Conservation (phyloP, 2,113 vertebrate genomes). For the Corvus moneduloides region DNA sequence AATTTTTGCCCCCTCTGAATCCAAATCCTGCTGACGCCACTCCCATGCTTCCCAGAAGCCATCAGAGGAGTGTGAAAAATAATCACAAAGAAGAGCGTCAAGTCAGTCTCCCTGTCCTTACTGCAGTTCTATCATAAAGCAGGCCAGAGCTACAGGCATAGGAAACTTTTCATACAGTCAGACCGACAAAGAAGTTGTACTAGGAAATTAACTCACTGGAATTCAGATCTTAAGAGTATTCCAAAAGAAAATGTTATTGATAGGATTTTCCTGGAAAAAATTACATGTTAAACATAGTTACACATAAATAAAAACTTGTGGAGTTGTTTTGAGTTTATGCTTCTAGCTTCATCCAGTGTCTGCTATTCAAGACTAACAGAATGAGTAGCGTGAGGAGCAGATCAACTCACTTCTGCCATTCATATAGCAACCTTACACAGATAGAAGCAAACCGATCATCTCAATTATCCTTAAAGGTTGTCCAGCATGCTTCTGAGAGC, state of each 20-base stretch:
- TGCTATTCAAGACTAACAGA: neutral
- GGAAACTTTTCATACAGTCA: neutral
- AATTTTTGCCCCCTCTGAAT: neutral
- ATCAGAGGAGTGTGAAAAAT: neutral
- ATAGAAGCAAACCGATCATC: neutral
- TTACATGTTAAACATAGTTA: fast-evolving
- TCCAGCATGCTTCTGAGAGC: neutral
- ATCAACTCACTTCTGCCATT: neutral
- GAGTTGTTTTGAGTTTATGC: neutral
- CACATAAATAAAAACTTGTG: neutral
- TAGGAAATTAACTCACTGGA: neutral
- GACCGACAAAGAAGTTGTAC: neutral
- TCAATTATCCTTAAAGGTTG: neutral
- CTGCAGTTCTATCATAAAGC: neutral
- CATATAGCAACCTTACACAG: neutral
- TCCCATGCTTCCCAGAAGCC: neutral
- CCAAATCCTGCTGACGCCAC: neutral
- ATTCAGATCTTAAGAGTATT: neutral
- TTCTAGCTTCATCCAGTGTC: neutral
- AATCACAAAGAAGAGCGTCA: neutral
- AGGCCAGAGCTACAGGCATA: neutral
- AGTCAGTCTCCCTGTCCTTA: neutral
- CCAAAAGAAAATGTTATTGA: neutral
- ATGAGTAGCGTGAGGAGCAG: neutral
- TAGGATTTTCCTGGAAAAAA: neutral